Base-by-base conservation (phyloP, 1,140 invertebrate genomes). In the Papilio dardanus region DNA sequence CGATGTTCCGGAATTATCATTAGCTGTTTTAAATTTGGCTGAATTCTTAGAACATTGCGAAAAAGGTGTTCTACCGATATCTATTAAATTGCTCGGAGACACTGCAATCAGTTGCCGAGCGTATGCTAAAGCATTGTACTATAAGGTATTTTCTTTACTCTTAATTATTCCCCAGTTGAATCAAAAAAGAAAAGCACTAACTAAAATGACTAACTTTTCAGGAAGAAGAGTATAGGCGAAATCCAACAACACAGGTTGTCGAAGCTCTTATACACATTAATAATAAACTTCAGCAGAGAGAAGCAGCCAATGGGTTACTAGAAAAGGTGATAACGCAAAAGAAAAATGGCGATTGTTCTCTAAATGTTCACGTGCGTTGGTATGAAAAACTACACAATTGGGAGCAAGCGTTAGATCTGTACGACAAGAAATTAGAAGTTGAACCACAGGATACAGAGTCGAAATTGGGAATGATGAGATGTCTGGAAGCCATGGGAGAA, bases 21-120 rank as follows among this genome's bases (percentile, higher is more conserved):
- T 99, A 84, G 98, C 98, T 0, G 97, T 99, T 79, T 94, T 99
- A 1, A 99, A 99, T 93, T 93, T 99, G 37, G 99, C 99, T 0
- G 99, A 99, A 92, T 99, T 99, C 85, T 99, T 99, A 97, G 99
- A 99, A 86, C 99, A 99, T 88, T 99, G 98, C 88, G 99, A 99
- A 87, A 98, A 98, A 82, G 99, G 99, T 35, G 97, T 98, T 0
- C 92, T 99, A 66, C 98, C 99, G 2, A 94, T 99, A 35, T 96
- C 98, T 71, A 96, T 97, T 0, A 96, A 97, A 77, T 93, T 99
- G 21, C 88, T 98, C 0, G 97, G 97, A 0, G 96, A 97, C 74
- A 95, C 96, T 24, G 97, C 97, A 0, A 97, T 98, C 95, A 95
- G 96, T 42, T 97, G 96, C 84, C 94, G 97, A 80, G 98, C 98